Evolutionary conservation across 2,113 vertebrate species (phyloP), one percentile per base, ranked within the genome.

Genomic region (Zeus faber): DNA sequence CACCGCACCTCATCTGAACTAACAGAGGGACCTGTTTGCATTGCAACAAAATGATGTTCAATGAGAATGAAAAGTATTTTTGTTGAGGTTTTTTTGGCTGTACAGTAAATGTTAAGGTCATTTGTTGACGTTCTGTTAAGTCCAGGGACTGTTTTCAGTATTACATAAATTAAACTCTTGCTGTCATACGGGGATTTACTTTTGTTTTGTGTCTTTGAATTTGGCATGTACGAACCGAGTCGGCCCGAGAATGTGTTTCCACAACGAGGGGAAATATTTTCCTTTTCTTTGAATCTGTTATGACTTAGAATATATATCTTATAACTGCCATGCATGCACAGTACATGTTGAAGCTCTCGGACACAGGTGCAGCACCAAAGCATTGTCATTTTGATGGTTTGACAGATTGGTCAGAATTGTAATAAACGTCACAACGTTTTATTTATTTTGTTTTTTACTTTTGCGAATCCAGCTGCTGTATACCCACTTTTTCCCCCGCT

Each of bases 11-110:
- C 61, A 53, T 48, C 1, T 48, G 72, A 43, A 29, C 58, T 52
- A n/a, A 44, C 27, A 9, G 14, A 31, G 18, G 25, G 24, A 27
- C 33, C 53, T 58, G 13, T n/a, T 45, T 14, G 2, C n/a, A 4
- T 27, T 54, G 27, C 43, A 40, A 54, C 24, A 49, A 58, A 39
- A 40, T 59, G 33, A 49, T 71, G 58, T 79, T 80, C 76, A 77
- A 49, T 73, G 63, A 62, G 82, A 80, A 82, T 74, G 62, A 74
- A 75, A 73, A 60, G 62, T 75, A 37, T 69, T 59, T n/a, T 27
- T 25, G 9, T 61, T 7, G 7, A 17, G 44, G 4, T 23, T 41
- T 20, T 14, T 20, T 54, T 44, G 20, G n/a, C n/a, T n/a, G n/a
- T n/a, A n/a, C n/a, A n/a, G n/a, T n/a, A n/a, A n/a, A n/a, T n/a